Evolutionary conservation across 1,140 invertebrate species (phyloP), one percentile per base, ranked within the genome.

Genomic region (Drosophila pruinosa): DNA sequence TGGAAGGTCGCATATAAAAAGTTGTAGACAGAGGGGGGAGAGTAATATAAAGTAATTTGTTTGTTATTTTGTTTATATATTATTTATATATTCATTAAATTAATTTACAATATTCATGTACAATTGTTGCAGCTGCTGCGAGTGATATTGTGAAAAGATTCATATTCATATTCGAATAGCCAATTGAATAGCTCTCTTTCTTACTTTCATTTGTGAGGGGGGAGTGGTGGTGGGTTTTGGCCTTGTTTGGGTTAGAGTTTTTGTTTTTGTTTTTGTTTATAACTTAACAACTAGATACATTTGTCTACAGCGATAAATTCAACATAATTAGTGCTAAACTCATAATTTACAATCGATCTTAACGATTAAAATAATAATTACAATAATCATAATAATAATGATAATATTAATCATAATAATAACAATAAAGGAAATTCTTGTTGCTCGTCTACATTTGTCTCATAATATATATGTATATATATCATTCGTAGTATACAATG

Each of bases 311-410:
- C 58, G 71, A 73, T 77, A 70, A 81, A 68, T 68, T 75, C 57
- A 75, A 39, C 31, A 39, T 69, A 48, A 58, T 67, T 82, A 82
- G 52, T 74, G 70, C 74, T 82, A 74, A 71, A 81, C 63, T 78
- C 75, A 83, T 83, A 83, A 83, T 83, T 85, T 83, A 83, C 81
- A 83, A 47, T 47, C 52, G 72, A 76, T 79, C 31, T 83, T 83
- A 85, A 50, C 47, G 39, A 48, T 85, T 70, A 62, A 83, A 83
- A 80, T 85, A 85, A 85, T 83, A 78, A 78, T 69, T 28, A 41
- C 21, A 39, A 28, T 43, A 53, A 63, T 63, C 21, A 68, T 39
- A 68, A 62, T 72, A 63, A 79, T 75, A 58, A 26, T 39, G 52
- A 85, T 83, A 57, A 75, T 75, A 57, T 38, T 43, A 53, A 83